phyloP scores from a whole-genome alignment of 2,113 vertebrate species.

The Merops nubicus region DNA sequence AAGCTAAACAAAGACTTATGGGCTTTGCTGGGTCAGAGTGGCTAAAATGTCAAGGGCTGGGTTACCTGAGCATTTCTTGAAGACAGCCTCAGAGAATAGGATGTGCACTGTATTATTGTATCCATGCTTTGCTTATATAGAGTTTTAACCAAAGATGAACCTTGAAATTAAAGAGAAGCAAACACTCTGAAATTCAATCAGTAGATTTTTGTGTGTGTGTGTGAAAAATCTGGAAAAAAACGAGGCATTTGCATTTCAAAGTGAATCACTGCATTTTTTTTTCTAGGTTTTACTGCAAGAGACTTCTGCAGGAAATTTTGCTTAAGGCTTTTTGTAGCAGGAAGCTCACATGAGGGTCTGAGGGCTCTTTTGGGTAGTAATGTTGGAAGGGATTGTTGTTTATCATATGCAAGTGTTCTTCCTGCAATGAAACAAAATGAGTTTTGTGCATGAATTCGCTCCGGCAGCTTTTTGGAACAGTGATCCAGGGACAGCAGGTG shows the following conservation, averaged over 20 bases:
- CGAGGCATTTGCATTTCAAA: background rate
- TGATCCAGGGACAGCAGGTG: constrained; percentile 14
- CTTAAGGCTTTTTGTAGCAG: background rate
- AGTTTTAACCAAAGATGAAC: background rate
- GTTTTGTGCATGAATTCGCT: background rate
- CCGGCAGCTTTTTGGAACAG: background rate
- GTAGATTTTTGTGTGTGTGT: background rate
- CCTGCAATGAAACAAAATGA: background rate
- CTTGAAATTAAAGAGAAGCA: background rate
- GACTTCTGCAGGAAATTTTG: background rate
- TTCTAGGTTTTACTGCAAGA: background rate
- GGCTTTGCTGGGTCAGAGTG: background rate
- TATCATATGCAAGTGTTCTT: background rate
- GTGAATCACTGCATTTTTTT: background rate
- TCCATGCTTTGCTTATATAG: background rate
- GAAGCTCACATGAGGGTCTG: background rate
- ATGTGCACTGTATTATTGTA: background rate
- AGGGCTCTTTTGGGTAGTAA: background rate
- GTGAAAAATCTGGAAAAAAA: background rate
- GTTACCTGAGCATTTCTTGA: background rate
- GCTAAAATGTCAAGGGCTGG: background rate
- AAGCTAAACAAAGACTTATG: background rate
- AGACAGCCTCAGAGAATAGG: background rate
- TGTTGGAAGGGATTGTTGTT: background rate
- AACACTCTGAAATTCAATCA: background rate